Conservation (phyloP, 2,888 invertebrate species). For the Gisinianus flammeolus region DNA sequence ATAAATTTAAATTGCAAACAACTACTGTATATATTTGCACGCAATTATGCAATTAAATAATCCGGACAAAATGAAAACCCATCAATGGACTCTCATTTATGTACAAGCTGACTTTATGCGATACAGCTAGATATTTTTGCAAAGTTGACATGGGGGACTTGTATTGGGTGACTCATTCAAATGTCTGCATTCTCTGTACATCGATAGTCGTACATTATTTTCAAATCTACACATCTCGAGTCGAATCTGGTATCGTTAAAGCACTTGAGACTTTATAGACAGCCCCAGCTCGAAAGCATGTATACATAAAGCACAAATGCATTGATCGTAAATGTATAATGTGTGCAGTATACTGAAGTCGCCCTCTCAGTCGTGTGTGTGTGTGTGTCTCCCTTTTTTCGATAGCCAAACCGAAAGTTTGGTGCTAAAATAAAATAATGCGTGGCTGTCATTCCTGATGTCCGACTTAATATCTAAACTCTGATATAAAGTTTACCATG, state of each 20-base stretch:
- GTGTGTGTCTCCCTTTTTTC: neutral
- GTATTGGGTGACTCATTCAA: conserved; percentile 14
- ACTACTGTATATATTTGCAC: too few species aligned
- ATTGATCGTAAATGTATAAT: neutral
- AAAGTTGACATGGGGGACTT: neutral
- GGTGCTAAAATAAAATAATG: conserved; percentile 10
- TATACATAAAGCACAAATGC: neutral
- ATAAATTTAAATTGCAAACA: too few species aligned
- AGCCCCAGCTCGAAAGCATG: too few species aligned
- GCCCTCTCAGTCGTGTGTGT: neutral
- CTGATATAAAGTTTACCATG: neutral
- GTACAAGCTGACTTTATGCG: too few species aligned
- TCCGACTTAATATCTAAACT: neutral
- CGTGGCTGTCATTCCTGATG: conserved; percentile 7
- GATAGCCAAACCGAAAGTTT: conserved; percentile 2
- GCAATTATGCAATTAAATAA: too few species aligned
- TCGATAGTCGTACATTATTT: neutral
- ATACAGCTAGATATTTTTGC: neutral
- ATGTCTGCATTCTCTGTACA: neutral
- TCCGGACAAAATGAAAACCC: too few species aligned
- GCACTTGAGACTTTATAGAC: too few species aligned
- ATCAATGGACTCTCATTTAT: too few species aligned
- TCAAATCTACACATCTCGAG: conserved; percentile 3
- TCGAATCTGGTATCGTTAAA: too few species aligned
- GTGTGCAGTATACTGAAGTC: too few species aligned